Evolutionary conservation across 1,140 invertebrate species (phyloP).

Genomic region (Potamilus streckersoni): DNA sequence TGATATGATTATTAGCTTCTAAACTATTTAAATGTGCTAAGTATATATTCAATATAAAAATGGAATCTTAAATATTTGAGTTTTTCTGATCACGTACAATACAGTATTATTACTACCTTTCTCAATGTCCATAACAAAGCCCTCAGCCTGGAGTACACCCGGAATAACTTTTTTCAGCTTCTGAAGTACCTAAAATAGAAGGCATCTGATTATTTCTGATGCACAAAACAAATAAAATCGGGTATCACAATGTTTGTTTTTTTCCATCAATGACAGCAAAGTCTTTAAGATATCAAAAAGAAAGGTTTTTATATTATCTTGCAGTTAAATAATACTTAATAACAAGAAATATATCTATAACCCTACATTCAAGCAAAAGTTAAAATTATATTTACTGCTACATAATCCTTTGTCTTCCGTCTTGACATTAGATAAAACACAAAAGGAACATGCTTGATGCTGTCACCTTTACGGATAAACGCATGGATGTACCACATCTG

Average conservation of each 20-base stretch:
- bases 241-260: too few relatives aligned
- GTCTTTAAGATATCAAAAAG: neutral
- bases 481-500: slow-evolving; percentile 14
- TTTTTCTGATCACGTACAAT: neutral
- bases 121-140: neutral
- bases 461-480: slow-evolving; percentile 8
- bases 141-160: neutral
- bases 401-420: slow-evolving; percentile 12
- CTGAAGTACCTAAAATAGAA: neutral
- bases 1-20: neutral
- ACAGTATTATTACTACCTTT: neutral
- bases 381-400: neutral
- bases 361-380: neutral
- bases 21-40: neutral
- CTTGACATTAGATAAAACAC: slow-evolving; percentile 22
- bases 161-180: too few relatives aligned
- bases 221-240: neutral
- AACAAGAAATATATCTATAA: neutral
- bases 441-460: slow-evolving; percentile 21
- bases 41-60: neutral
- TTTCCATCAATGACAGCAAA: neutral
- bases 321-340: neutral
- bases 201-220: neutral
- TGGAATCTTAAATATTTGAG: neutral
- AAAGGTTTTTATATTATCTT: neutral